phyloP scores from a whole-genome alignment of 2,113 vertebrate genomes.

The Todiramphus saurophagus region DNA sequence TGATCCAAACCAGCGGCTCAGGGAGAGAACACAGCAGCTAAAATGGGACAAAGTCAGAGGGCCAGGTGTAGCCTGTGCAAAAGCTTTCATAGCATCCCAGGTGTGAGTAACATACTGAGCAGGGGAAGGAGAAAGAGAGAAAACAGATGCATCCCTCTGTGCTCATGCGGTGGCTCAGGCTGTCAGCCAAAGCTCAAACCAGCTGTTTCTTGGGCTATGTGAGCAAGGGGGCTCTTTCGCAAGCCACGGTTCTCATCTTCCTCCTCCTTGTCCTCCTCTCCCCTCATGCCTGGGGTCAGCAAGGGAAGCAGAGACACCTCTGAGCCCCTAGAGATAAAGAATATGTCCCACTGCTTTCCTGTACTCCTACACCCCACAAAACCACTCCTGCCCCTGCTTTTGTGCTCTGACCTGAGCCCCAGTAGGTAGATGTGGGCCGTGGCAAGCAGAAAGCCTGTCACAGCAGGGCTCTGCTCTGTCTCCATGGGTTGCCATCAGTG shows the following conservation, averaged over 20 bases:
- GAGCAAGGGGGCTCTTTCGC: neutral
- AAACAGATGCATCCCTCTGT: neutral
- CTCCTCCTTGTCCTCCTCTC: neutral
- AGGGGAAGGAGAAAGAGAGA: neutral
- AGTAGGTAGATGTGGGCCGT: too few species aligned
- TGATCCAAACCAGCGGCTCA: neutral
- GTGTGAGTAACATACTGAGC: neutral
- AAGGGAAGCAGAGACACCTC: neutral
- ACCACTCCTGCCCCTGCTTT: neutral
- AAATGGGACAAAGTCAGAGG: neutral
- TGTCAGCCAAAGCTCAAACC: neutral
- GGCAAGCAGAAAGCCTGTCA: rapidly evolving
- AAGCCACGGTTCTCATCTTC: neutral
- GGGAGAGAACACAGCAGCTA: neutral
- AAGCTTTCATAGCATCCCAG: neutral
- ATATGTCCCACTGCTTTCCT: neutral
- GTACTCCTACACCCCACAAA: neutral
- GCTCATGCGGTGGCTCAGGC: rapidly evolving
- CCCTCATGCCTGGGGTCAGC: rapidly evolving
- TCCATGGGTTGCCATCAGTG: rapidly evolving
- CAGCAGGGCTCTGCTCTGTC: rapidly evolving
- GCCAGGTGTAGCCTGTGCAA: neutral
- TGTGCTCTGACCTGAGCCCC: neutral
- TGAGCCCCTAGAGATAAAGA: neutral
- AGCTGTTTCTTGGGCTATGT: neutral